Conservation (phyloP, 2,888 invertebrate genomes). For the Cotesia congregata region DNA sequence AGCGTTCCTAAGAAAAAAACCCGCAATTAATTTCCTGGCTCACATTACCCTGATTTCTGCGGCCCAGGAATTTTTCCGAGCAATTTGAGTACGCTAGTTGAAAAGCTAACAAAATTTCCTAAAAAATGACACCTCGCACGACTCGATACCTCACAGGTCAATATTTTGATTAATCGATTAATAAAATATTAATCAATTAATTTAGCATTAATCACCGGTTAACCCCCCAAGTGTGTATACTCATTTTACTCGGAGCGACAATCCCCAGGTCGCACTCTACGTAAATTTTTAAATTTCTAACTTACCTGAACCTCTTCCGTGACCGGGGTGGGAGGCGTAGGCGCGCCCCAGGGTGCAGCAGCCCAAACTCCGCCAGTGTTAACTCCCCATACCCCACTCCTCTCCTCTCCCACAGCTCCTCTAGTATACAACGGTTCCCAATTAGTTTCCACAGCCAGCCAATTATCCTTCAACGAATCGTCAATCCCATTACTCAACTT, state of each 20-base stretch:
- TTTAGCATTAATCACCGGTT: no score
- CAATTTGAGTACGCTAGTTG: no score
- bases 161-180: no score
- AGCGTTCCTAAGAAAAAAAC: conserved; percentile 67
- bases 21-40: neutral
- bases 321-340: conserved; percentile 62
- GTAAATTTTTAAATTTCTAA: neutral
- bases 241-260: no score
- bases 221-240: no score
- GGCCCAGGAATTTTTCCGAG: no score
- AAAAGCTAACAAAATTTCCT: no score
- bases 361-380: conserved; percentile 69
- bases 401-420: conserved; percentile 66
- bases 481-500: conserved; percentile 52
- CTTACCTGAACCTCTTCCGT: conserved; percentile 55
- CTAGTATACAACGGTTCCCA: conserved; percentile 67
- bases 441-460: conserved; percentile 65
- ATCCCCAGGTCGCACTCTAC: no score
- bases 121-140: no score
- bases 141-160: no score
- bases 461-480: conserved; percentile 64
- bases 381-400: conserved; percentile 68
- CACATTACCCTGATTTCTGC: neutral
- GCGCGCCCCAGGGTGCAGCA: conserved; percentile 67
- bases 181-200: no score